phyloP scores from a whole-genome alignment of 2,888 invertebrate species.

The Diabrotica balteata region DNA sequence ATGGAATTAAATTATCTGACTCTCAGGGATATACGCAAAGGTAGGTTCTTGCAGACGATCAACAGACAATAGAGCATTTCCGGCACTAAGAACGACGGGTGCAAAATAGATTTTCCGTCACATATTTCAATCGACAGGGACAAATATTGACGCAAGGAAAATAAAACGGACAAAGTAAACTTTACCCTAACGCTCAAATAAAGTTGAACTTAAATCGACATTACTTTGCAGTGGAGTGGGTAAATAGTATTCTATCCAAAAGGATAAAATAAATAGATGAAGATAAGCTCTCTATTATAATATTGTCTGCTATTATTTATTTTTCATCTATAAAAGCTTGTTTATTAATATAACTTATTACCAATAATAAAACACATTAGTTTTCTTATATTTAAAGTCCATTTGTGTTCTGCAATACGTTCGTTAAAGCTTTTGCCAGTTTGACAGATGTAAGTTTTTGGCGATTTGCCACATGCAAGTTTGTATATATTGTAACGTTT shows the following conservation, averaged over 20 bases:
- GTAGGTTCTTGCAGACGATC: slow-evolving; percentile 3
- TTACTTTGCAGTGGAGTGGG: not conserved
- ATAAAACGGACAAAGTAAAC: slow-evolving; percentile 4
- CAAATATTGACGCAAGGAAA: slow-evolving; percentile 8
- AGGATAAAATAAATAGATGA: too few relatives aligned
- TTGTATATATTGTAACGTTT: too few relatives aligned
- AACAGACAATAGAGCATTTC: slow-evolving; percentile 6
- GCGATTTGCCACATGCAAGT: too few relatives aligned
- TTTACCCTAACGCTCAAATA: not conserved
- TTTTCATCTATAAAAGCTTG: too few relatives aligned
- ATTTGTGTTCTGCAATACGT: too few relatives aligned
- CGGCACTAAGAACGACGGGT: not conserved
- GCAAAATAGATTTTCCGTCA: slow-evolving; percentile 12
- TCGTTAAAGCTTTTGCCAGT: too few relatives aligned
- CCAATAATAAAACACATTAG: too few relatives aligned
- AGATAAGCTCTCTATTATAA: too few relatives aligned
- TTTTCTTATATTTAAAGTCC: too few relatives aligned
- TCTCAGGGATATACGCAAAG: not conserved
- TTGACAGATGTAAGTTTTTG: too few relatives aligned
- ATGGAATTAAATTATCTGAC: not conserved
- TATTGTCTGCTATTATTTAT: too few relatives aligned
- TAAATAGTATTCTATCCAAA: not conserved
- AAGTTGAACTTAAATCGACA: not conserved
- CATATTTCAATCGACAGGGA: slow-evolving; percentile 11
- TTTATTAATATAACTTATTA: too few relatives aligned